Evolutionary conservation across 2,113 vertebrate genomes (phyloP), one percentile per base, ranked within the genome.

Genomic region (Echinops telfairi): DNA sequence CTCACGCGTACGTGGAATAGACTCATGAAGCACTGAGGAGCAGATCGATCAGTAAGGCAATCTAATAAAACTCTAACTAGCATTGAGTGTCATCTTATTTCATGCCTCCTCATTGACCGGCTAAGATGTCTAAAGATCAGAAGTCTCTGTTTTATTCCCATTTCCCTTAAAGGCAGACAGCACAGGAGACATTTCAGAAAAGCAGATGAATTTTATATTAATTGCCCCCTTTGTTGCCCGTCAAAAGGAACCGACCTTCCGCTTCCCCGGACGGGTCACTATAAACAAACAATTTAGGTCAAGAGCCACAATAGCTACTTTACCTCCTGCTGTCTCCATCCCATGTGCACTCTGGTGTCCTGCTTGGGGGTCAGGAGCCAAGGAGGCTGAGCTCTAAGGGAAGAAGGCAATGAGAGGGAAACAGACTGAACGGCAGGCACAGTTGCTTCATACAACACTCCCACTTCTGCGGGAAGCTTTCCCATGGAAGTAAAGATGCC

Each of bases 271-370:
- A 38, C 76, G 2, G 89, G 89, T 94, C 95, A 89, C 89, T 71
- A 17, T 84, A 92, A 95, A 94, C 87, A 96, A 93, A 95, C 90
- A 92, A 17, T 31, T 8, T 40, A 25, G 94, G 91, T 80, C 94
- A 95, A 87, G 80, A 94, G 60, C 83, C 91, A 80, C 57, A 78
- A 57, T 4, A 88, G 89, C 76, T 77, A 91, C 90, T 97, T 95
- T 40, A 79, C 95, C 91, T 57, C 96, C 95, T 10, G 22, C 88
- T 5, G 76, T n/a, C n/a, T 1, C 78, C 82, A 27, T 66, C 89
- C 38, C 31, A 25, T 19, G 3, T 0, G 33, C 75, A n/a, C 86
- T 92, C 68, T 7, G 19, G 10, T 7, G 78, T 62, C 60, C 60
- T 62, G 14, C 6, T 12, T 60, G 62, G 20, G 40, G 64, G 77